phyloP scores from a whole-genome alignment of 2,113 vertebrate genomes.

The Heloderma charlesbogerti region DNA sequence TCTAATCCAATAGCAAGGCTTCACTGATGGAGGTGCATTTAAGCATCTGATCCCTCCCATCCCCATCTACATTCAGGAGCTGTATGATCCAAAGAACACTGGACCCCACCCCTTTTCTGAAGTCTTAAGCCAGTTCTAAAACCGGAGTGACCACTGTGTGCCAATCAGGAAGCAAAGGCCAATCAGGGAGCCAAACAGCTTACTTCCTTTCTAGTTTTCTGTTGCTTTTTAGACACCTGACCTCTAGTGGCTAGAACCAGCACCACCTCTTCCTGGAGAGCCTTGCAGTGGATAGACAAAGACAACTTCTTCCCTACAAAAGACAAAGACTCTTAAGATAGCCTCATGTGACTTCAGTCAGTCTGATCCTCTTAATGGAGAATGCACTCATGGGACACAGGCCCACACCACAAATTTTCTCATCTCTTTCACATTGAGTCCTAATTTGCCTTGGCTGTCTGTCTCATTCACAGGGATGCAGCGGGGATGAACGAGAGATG shows the following conservation, averaged over 20 bases:
- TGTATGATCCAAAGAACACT: no score
- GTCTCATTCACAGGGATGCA: constrained; percentile 83
- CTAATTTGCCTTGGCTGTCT: constrained; percentile 14
- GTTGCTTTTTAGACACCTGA: background rate
- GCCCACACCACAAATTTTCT: background rate
- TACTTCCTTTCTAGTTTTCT: background rate
- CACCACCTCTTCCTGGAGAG: background rate
- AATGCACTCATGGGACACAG: background rate
- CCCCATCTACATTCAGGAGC: no score
- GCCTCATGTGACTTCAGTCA: background rate
- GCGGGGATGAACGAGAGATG: constrained; percentile 90
- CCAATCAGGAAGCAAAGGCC: background rate
- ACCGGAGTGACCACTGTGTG: no score
- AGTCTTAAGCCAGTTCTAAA: no score
- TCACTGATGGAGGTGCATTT: no score
- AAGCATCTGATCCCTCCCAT: no score
- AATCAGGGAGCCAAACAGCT: background rate
- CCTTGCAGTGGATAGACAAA: no score
- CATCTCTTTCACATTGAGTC: background rate
- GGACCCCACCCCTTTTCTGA: no score
- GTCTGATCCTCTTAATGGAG: background rate
- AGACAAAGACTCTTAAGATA: background rate
- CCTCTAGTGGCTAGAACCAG: background rate
- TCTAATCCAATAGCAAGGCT: background rate
- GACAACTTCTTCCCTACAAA: background rate